These are phyloP conservation scores for Macropodus opercularis DNA, from an alignment of 2,797 vertebrate genomes.

Conservation along the genomic window DNA sequence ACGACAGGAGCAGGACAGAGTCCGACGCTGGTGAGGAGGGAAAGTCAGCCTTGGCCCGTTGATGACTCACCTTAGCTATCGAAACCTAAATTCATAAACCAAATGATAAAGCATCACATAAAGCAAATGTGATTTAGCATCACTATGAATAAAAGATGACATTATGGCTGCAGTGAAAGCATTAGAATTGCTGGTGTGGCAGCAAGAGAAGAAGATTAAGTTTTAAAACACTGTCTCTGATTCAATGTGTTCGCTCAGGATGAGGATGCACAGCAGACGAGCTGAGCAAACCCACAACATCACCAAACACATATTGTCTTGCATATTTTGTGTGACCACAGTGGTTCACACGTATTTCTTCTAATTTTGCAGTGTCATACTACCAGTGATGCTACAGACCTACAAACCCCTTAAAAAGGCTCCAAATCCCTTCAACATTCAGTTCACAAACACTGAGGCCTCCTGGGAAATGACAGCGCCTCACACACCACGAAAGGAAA, in stretches of 20 bases:
- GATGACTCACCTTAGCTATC: not conserved
- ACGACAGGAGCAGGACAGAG: too few relatives aligned
- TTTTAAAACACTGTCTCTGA: too few relatives aligned
- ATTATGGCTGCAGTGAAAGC: too few relatives aligned
- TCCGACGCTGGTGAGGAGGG: not conserved
- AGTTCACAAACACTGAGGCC: constrained; percentile 27
- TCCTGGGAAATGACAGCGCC: constrained; percentile 50
- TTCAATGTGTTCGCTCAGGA: too few relatives aligned
- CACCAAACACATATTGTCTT: too few relatives aligned
- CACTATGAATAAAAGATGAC: not conserved
- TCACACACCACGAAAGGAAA: constrained; percentile 6
- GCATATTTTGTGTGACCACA: too few relatives aligned
- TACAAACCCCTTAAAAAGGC: constrained; percentile 15
- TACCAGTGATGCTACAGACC: constrained; percentile 26
- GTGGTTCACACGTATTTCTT: too few relatives aligned
- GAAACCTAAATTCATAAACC: not conserved
- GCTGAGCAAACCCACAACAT: too few relatives aligned
- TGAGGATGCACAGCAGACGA: too few relatives aligned
- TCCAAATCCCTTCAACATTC: constrained; percentile 39
- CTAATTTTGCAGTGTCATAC: constrained; percentile 1
- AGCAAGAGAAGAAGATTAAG: too few relatives aligned
- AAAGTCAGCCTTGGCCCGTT: not conserved
- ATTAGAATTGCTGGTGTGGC: too few relatives aligned
- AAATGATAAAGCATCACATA: not conserved
- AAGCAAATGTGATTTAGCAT: not conserved